A percentile compares a stretch with the other conserved stretches of the same genome.
Conservation (phyloP, 1,140 invertebrate genomes). For the Wiebesia pumilae region DNA sequence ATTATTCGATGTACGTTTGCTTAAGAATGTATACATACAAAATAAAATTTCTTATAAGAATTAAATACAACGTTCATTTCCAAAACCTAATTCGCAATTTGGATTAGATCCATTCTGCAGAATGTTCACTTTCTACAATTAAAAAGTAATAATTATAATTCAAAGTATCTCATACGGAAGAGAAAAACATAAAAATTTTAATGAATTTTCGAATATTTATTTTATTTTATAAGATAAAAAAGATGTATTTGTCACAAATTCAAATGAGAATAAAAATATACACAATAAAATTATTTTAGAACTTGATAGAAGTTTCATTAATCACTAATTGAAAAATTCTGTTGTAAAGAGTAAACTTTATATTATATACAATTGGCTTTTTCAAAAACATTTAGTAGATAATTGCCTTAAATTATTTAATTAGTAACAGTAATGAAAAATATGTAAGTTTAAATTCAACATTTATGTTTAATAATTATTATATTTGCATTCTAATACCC, state of each 20-base stretch:
- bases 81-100: neutral
- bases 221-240: constrained; percentile 70
- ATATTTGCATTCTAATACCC: neutral
- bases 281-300: constrained; percentile 54
- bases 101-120: neutral
- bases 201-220: constrained; percentile 58
- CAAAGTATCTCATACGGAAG: neutral
- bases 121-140: neutral
- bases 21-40: constrained; percentile 41
- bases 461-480: neutral
- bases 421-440: constrained; percentile 1
- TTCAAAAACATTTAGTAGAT: neutral
- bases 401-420: neutral
- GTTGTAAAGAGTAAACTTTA: constrained; percentile 5
- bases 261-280: constrained; percentile 52
- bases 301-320: constrained; percentile 27
- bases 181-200: constrained; percentile 24
- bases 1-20: constrained; percentile 27
- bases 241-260: constrained; percentile 37
- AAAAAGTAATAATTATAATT: neutral
- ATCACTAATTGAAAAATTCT: constrained; percentile 40
- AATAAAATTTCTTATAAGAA: constrained; percentile 41
- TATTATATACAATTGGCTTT: constrained; percentile 22
- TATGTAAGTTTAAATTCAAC: neutral
- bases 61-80: neutral